Evolutionary conservation across 2,797 vertebrate genomes (phyloP).

Genomic region (Nannoperca obscura): DNA sequence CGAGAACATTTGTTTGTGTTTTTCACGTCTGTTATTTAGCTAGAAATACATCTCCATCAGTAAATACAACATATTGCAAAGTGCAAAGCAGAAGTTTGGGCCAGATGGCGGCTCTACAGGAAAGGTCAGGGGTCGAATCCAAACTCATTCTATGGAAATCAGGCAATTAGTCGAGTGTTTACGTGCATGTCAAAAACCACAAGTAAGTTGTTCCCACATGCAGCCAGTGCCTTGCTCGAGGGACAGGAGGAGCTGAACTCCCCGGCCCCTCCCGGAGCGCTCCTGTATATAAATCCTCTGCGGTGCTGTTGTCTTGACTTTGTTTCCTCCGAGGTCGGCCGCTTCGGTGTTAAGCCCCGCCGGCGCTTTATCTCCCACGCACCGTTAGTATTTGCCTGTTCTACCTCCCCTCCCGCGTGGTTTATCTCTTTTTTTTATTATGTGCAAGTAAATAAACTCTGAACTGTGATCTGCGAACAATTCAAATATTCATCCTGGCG

Average conservation of each 20-base stretch:
- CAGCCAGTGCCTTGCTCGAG: background rate
- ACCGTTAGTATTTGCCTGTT: conserved; percentile 19
- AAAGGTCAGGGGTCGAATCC: background rate
- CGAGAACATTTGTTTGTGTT: background rate
- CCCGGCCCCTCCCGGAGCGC: background rate
- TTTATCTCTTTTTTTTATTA: conserved; percentile 8
- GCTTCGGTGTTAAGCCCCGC: conserved; percentile 21
- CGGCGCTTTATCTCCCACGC: conserved; percentile 12
- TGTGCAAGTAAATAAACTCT: conserved; percentile 40
- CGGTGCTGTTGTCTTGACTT: background rate
- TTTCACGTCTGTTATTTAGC: background rate
- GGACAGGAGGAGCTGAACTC: background rate
- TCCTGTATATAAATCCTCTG: conserved; percentile 12
- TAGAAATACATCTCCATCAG: too few relatives aligned
- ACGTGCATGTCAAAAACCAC: background rate
- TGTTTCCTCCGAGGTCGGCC: conserved; percentile 32
- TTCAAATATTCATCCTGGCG: conserved; percentile 34
- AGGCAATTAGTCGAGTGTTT: background rate
- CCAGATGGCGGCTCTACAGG: background rate
- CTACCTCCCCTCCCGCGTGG: background rate
- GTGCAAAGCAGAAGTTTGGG: background rate
- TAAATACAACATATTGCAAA: background rate
- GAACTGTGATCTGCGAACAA: conserved; percentile 40
- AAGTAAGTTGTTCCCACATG: too few relatives aligned
- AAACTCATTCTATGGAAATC: background rate